These are phyloP conservation scores for Himalopsyche phryganea DNA, from an alignment of 1,140 invertebrate species.

Conservation along the genomic window DNA sequence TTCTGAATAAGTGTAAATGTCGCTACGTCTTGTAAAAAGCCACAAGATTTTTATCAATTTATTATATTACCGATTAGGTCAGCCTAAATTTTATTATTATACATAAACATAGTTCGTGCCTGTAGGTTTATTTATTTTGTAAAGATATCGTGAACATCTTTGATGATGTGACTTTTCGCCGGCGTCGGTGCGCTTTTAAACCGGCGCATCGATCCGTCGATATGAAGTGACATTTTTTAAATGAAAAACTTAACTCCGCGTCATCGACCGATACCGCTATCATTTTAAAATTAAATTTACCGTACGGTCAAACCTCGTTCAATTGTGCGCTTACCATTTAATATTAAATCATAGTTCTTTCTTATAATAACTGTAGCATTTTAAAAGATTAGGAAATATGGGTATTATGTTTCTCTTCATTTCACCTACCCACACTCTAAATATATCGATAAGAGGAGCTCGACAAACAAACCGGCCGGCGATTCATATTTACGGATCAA, in stretches of 20 bases:
- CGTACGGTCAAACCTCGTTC: neutral
- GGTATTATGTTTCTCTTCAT: too few relatives aligned
- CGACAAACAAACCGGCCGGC: too few relatives aligned
- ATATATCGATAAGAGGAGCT: too few relatives aligned
- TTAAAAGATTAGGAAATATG: too few relatives aligned
- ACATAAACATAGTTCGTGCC: slow-evolving; percentile 33
- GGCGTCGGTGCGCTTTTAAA: neutral
- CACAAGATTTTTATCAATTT: slow-evolving; percentile 17
- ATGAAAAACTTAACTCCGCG: neutral
- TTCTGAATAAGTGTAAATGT: slow-evolving; percentile 7
- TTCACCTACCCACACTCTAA: too few relatives aligned
- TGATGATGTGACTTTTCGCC: neutral
- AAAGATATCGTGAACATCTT: slow-evolving; percentile 16
- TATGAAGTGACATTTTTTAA: neutral
- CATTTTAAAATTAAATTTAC: neutral
- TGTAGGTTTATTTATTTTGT: slow-evolving; percentile 34
- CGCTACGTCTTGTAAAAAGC: slow-evolving; percentile 27
- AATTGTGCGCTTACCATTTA: too few relatives aligned
- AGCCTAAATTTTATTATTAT: slow-evolving; percentile 27
- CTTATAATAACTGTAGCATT: too few relatives aligned
- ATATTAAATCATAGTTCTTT: too few relatives aligned
- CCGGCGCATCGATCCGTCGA: neutral
- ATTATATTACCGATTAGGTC: slow-evolving; percentile 22
- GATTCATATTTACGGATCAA: too few relatives aligned
- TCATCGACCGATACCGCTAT: neutral